Base-by-base conservation (phyloP, 2,888 invertebrate genomes). In the Eupithecia inturbata region DNA sequence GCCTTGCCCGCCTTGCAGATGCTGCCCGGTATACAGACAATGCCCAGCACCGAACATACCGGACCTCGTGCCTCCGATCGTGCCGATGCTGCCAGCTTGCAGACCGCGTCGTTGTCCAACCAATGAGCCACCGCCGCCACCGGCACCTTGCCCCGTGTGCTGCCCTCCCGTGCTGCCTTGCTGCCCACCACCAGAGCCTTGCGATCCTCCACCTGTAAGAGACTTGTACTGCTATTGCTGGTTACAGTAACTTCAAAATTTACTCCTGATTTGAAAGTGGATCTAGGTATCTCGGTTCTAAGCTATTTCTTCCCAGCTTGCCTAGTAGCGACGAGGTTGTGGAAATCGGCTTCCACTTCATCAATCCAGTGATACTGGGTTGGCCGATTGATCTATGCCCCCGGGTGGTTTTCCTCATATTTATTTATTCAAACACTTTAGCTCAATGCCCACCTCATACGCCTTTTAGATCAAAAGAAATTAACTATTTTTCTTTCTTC, bases 81-180 rank as follows among this genome's bases (percentile, higher is more conserved):
- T 94, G n/a, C 94, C 94, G 0, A 82, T 90, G 31, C 78, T 94
- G 62, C 94, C 94, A 4, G 77, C 82, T 33, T 92, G 94, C 76
- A 90, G 84, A 71, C 93, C 92, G 2, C 89, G 93, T 1, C 88
- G 95, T 39, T 73, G 78, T 28, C 91, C 91, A 7, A 86, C 88
- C 0, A 82, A 81, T 53, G 91, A 91, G 7, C 90, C 90, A 1
- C 85, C 85, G 5, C 91, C 76, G 31, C 70, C 67, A 22, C 77
- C 90, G 0, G 83, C 81, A 14, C 90, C 92, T 0, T 79, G 79
- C 3, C 91, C 92, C 22, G 90, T 91, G 12, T 92, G 88, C 77
- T 92, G 89, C 68, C 94, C 94, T 2, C 94, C 94, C 49, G 87
- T 92, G 9, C 80, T 93, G 60, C 95, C 95, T 1, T 94, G 94